Conservation (phyloP, 2,888 invertebrate species). For the Syrista parreyssii region DNA sequence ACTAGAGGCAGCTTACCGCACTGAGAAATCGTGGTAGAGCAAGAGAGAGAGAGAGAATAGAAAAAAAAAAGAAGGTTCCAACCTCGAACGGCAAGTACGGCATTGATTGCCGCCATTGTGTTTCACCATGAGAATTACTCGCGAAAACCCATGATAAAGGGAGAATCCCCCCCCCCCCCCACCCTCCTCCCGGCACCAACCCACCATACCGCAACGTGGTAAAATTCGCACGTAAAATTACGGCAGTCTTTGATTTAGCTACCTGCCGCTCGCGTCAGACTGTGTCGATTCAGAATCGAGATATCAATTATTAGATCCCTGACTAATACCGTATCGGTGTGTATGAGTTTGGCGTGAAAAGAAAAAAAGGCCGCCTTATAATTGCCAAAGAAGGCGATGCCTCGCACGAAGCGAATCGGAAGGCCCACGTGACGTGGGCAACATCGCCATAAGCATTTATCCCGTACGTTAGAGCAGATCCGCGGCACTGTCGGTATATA, state of each 20-base stretch:
- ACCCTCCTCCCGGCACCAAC: too few species aligned
- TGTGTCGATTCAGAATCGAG: background rate
- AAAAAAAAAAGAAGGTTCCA: conserved; percentile 14
- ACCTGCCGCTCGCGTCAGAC: background rate
- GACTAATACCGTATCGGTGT: background rate
- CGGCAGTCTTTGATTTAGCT: background rate
- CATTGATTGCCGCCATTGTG: conserved; percentile 38
- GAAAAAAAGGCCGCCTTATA: too few species aligned
- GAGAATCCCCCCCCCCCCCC: background rate
- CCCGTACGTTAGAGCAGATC: too few species aligned
- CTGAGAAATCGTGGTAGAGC: conserved; percentile 41
- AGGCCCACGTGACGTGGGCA: too few species aligned
- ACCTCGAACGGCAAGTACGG: conserved; percentile 17
- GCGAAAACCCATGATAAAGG: background rate
- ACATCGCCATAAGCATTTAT: too few species aligned
- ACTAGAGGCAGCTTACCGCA: conserved; percentile 33
- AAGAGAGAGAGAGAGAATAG: conserved; percentile 22
- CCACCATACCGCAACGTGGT: background rate
- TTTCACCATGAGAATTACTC: conserved; percentile 21
- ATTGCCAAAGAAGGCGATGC: too few species aligned
- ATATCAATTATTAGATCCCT: background rate
- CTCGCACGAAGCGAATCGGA: too few species aligned
- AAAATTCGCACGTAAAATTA: background rate
- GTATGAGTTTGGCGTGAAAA: background rate
- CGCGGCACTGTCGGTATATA: too few species aligned